phyloP scores from a whole-genome alignment of 1,140 invertebrate species.

The Cydia fagiglandana region DNA sequence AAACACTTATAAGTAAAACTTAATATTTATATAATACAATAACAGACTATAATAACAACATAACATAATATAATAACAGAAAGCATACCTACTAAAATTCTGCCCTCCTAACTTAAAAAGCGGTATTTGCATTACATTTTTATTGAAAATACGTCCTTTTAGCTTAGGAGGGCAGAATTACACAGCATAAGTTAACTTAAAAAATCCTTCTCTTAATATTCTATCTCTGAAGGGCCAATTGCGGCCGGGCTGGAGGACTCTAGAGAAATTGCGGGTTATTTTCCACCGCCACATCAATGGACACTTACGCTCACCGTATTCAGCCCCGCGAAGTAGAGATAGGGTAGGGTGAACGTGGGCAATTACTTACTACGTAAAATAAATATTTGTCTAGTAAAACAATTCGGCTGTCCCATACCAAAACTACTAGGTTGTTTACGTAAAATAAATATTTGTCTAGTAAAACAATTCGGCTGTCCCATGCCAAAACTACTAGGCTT shows the following conservation, averaged over 20 bases:
- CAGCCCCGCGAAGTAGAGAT: slow-evolving; percentile 2
- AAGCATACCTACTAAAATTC: too few relatives aligned
- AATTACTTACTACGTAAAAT: background rate
- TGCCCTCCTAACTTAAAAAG: too few relatives aligned
- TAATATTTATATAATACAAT: too few relatives aligned
- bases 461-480: too few relatives aligned
- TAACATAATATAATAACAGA: too few relatives aligned
- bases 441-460: background rate
- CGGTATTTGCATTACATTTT: too few relatives aligned
- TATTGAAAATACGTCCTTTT: too few relatives aligned
- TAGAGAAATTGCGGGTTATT: slow-evolving; percentile 23
- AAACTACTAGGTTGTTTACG: too few relatives aligned
- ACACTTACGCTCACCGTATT: slow-evolving; percentile 7
- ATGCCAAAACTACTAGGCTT: too few relatives aligned
- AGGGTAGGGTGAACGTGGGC: background rate
- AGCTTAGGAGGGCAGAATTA: background rate
- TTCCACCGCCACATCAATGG: slow-evolving; percentile 26
- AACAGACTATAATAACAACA: too few relatives aligned
- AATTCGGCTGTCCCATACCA: too few relatives aligned
- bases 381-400: background rate
- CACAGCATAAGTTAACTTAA: background rate
- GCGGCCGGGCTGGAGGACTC: background rate
- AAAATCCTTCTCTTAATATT: slow-evolving; percentile 6
- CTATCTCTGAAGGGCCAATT: slow-evolving; percentile 20
- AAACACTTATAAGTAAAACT: too few relatives aligned